Evolutionary conservation across 2,888 invertebrate genomes (phyloP), one percentile per base, ranked within the genome.

Genomic region (Galerucella calmariensis): DNA sequence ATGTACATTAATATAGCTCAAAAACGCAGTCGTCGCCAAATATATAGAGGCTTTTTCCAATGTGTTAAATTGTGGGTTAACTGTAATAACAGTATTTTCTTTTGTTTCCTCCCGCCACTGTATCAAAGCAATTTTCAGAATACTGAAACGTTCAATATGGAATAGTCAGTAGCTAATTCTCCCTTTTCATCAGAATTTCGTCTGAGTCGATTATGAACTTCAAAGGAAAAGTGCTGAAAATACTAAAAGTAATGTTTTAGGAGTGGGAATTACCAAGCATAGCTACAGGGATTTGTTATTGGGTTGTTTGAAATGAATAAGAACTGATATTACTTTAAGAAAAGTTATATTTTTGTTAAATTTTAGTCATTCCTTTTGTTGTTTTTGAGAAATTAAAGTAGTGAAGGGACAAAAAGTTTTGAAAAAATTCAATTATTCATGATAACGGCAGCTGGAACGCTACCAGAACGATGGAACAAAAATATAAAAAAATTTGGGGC

Each of bases 161-260:
- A 74, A 76, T 77, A 74, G 65, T 70, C 65, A 72, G 65, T 46
- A 70, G 76, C 75, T 78, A 78, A 78, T 78, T 78, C 72, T 68
- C 74, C 73, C 68, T 76, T 76, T 78, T 72, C 75, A 72, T 75
- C 75, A 69, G 69, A 65, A 27, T 69, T 65, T 72, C 72, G 69
- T 65, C 75, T 72, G 58, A 75, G 75, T 72, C 72, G 72, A 75
- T 75, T 75, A 75, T 75, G 72, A 72, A 75, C 72, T 69, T 75
- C 75, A 75, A 75, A 75, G 75, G 35, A 71, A 69, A 66, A 69
- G 66, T 66, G 69, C 66, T 66, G 51, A 61, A 68, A 67, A 75
- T 61, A 59, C 69, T 72, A 62, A 75, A 75, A 75, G 75, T 63
- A 72, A 65, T 75, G 72, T 72, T 72, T 72, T 48, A 72, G 44